Conservation (phyloP, 2,113 vertebrate genomes). For the Trogon surrucura region DNA sequence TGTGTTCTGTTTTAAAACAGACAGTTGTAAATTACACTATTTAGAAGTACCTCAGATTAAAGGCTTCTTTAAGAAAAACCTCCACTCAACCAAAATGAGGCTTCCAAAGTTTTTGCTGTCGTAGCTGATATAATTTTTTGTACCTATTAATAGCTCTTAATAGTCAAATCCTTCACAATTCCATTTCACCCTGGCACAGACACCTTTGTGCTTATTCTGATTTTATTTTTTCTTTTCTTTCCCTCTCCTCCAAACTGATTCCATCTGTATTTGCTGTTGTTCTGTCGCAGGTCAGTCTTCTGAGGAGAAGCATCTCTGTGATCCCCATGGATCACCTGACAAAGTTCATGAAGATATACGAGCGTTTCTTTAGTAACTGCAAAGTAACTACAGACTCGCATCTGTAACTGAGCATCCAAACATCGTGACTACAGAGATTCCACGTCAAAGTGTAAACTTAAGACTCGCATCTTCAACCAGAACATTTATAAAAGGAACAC, state of each 20-base stretch:
- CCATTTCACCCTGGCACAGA: background rate
- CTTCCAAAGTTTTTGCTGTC: background rate
- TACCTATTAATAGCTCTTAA: background rate
- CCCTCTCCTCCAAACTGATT: background rate
- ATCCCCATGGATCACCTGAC: background rate
- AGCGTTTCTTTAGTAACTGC: background rate
- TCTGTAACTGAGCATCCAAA: background rate
- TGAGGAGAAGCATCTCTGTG: background rate
- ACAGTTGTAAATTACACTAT: background rate
- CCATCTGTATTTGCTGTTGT: background rate
- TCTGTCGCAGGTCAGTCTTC: background rate
- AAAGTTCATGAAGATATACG: background rate
- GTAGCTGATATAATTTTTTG: background rate
- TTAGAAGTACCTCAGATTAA: background rate
- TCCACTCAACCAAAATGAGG: background rate
- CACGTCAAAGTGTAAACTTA: background rate
- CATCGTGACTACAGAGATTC: background rate
- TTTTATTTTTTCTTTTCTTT: background rate
- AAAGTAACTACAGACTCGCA: background rate
- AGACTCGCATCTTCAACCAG: background rate
- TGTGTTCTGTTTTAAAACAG: background rate
- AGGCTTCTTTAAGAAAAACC: background rate
- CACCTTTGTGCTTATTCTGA: background rate
- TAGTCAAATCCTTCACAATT: background rate
- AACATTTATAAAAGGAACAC: slow-evolving; percentile 41